Base-by-base conservation (phyloP, 2,888 invertebrate genomes). In the Sinhomidia bicolor region DNA sequence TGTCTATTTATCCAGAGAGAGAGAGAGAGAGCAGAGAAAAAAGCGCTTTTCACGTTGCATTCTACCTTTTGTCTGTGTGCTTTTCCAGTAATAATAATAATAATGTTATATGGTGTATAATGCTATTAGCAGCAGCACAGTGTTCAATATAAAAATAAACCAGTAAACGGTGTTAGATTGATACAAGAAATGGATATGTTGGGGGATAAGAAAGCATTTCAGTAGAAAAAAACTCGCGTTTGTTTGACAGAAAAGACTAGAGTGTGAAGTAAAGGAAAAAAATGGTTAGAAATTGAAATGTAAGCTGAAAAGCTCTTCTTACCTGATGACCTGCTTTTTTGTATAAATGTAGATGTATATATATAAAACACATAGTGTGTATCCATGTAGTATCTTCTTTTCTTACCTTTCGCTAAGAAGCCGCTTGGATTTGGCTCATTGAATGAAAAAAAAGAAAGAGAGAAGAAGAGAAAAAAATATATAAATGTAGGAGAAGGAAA, bases 321-420 rank as follows among this genome's bases (percentile, higher is more conserved):
- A 84, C 74, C 44, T 76, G 62, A 54, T 84, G 74, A 84, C 84
- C 84, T 60, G 60, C 71, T 83, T 83, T 71, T 9, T 26, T 60
- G 14, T 26, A 23, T 14, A n/a, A n/a, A n/a, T n/a, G n/a, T n/a
- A n/a, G n/a, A n/a, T n/a, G n/a, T n/a, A n/a, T n/a, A 26, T 36
- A 17, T 17, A 74, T 41, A 23, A 44, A 36, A 14, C 5, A 74
- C 12, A 23, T 20, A 20, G 26, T 4, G 6, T 20, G 20, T 23
- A 47, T 74, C 7, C 26, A 41, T n/a, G 36, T 29, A 17, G 14
- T 44, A 44, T 9, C 0, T 23, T 12, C 23, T 44, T 20, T 71
- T 71, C 2, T 20, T 12, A 10, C 26, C 9, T 23, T 71, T 71
- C 71, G 10, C 44, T 12, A 14, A 7, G 29, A 29, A 23, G 44